These are phyloP conservation scores for Hyposoter didymator DNA, from an alignment of 2,888 invertebrate genomes.

Conservation along the genomic window DNA sequence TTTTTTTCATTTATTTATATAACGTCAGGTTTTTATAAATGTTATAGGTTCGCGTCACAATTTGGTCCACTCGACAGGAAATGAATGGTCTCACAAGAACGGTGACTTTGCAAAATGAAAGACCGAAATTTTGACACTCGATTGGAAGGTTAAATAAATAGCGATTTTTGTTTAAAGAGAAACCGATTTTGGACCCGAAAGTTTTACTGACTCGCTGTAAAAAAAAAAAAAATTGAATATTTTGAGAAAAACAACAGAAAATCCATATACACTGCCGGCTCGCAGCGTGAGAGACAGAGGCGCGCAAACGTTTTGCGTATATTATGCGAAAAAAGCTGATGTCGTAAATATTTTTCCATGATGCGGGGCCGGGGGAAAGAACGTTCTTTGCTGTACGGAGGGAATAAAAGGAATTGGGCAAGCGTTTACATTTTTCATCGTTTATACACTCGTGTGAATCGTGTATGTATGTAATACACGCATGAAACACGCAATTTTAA, in stretches of 20 bases:
- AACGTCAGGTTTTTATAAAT: neutral
- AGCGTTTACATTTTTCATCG: constrained; percentile 61
- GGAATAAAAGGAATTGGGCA: constrained; percentile 38
- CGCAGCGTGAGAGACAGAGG: neutral
- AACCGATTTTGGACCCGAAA: neutral
- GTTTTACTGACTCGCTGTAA: no score
- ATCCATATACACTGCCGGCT: neutral
- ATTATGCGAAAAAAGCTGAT: constrained; percentile 59
- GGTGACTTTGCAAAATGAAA: neutral
- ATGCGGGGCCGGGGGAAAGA: neutral
- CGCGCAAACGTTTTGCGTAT: neutral
- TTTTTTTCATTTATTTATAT: neutral
- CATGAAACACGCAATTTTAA: constrained; percentile 55
- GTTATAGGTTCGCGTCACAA: neutral
- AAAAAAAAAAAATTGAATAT: no score
- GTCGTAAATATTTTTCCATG: constrained; percentile 61
- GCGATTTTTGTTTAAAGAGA: no score
- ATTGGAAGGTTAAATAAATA: no score
- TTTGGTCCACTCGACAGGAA: neutral
- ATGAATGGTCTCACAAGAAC: neutral
- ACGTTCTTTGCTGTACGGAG: constrained; percentile 4
- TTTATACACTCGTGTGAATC: constrained; percentile 35
- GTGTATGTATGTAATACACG: constrained; percentile 31
- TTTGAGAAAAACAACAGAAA: neutral
- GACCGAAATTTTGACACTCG: neutral